Evolutionary conservation across 2,888 invertebrate genomes (phyloP).

Genomic region (Beris chalybata): DNA sequence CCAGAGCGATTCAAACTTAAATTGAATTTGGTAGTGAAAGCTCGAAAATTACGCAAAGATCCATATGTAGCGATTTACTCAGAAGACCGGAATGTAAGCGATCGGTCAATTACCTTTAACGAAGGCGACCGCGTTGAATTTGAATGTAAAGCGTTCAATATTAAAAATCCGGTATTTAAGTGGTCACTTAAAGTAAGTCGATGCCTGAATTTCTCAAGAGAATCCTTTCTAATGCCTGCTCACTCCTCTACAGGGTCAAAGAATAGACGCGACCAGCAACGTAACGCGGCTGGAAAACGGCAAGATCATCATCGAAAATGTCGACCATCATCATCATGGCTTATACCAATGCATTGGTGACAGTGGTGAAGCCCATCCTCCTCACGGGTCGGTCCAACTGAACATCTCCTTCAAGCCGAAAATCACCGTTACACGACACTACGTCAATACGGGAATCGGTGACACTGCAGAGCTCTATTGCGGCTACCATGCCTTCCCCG

Average conservation of each 20-base stretch:
- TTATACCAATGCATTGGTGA: slow-evolving; percentile 53
- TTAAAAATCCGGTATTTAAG: slow-evolving; percentile 44
- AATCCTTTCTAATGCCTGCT: not conserved
- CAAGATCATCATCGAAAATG: slow-evolving; percentile 45
- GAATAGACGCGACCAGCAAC: not conserved
- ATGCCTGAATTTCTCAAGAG: not conserved
- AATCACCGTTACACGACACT: slow-evolving; percentile 51
- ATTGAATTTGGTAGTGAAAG: slow-evolving; percentile 43
- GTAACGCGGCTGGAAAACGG: slow-evolving; percentile 40
- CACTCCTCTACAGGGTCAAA: slow-evolving; percentile 9
- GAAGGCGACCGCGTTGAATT: slow-evolving; percentile 51
- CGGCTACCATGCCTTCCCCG: slow-evolving; percentile 50
- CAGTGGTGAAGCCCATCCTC: slow-evolving; percentile 46
- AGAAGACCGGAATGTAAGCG: slow-evolving; percentile 50
- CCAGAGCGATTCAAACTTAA: slow-evolving; percentile 47
- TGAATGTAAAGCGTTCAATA: slow-evolving; percentile 47
- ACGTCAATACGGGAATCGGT: slow-evolving; percentile 48
- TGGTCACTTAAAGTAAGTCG: slow-evolving; percentile 51
- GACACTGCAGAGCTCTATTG: slow-evolving; percentile 50
- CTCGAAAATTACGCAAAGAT: slow-evolving; percentile 21
- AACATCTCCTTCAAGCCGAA: slow-evolving; percentile 50
- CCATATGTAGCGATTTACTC: slow-evolving; percentile 48
- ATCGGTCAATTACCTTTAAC: slow-evolving; percentile 49
- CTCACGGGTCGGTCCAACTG: slow-evolving; percentile 49
- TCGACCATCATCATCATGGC: slow-evolving; percentile 49